These are phyloP conservation scores for Blomia tropicalis DNA, from an alignment of 2,888 invertebrate species.

Conservation along the genomic window DNA sequence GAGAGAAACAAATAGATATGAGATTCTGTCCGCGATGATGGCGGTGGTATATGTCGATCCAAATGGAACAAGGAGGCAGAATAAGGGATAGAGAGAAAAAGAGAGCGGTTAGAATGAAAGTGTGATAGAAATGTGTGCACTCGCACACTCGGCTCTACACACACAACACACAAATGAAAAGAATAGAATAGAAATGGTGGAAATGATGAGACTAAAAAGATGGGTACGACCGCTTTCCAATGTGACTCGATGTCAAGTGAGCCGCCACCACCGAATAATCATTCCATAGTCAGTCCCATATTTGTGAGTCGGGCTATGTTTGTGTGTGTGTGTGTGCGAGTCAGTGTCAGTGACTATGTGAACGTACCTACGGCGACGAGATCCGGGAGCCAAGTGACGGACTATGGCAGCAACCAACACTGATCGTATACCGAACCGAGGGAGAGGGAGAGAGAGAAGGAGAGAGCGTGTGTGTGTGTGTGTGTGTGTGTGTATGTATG, in stretches of 20 bases:
- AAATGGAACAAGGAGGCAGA: neutral
- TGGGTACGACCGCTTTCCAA: neutral
- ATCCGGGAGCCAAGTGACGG: conserved; percentile 2
- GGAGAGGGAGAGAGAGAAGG: neutral
- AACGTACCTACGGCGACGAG: conserved; percentile 11
- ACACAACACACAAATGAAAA: too few species aligned
- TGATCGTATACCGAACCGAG: too few species aligned
- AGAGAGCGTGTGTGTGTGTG: neutral
- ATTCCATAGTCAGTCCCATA: too few species aligned
- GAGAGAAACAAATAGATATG: neutral
- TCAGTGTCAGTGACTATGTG: neutral
- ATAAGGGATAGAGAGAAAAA: neutral
- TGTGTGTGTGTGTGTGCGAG: too few species aligned
- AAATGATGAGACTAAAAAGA: too few species aligned
- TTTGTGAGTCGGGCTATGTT: too few species aligned
- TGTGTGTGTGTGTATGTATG: too few species aligned
- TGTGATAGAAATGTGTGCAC: neutral
- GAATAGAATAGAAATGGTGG: too few species aligned
- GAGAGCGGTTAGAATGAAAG: neutral
- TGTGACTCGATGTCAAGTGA: neutral
- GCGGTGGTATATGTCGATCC: neutral
- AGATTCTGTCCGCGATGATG: neutral
- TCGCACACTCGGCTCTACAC: too few species aligned
- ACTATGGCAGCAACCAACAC: too few species aligned
- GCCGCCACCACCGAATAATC: too few species aligned